Percentiles rank a stretch among this genome's conserved stretches.
phyloP scores from a whole-genome alignment of 2,113 vertebrate genomes.

The Pseudorasbora parva region DNA sequence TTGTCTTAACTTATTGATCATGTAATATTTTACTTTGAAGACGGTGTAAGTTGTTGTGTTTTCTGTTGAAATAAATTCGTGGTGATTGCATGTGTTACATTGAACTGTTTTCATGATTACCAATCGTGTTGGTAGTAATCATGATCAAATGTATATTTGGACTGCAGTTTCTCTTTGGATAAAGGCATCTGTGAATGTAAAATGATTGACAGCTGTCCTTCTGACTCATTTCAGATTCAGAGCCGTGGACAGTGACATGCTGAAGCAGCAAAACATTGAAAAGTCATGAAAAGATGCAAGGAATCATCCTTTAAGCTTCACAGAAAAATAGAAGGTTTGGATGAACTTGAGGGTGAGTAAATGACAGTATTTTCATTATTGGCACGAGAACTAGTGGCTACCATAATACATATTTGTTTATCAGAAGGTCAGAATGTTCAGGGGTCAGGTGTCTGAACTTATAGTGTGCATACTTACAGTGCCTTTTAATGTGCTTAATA shows the following conservation, averaged over 20 bases:
- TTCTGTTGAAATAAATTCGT: not conserved
- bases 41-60: not conserved
- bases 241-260: not conserved
- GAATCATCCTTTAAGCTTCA: not conserved
- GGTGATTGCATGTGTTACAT: not conserved
- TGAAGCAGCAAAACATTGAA: not conserved
- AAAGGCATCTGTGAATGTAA: not conserved
- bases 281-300: not conserved
- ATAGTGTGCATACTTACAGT: not conserved
- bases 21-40: no score
- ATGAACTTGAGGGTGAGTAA: not conserved
- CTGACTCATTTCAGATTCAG: slow-evolving; percentile 3
- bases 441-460: no score
- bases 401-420: no score
- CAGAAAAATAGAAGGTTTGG: not conserved
- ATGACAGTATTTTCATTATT: not conserved
- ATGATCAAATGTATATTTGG: not conserved
- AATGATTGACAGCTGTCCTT: not conserved
- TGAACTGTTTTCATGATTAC: not conserved
- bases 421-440: not conserved
- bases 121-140: not conserved
- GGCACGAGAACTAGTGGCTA: no score
- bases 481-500: not conserved
- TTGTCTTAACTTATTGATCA: no score
- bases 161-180: not conserved